Conservation (phyloP, 1,140 invertebrate genomes). For the Hyphantria cunea region DNA sequence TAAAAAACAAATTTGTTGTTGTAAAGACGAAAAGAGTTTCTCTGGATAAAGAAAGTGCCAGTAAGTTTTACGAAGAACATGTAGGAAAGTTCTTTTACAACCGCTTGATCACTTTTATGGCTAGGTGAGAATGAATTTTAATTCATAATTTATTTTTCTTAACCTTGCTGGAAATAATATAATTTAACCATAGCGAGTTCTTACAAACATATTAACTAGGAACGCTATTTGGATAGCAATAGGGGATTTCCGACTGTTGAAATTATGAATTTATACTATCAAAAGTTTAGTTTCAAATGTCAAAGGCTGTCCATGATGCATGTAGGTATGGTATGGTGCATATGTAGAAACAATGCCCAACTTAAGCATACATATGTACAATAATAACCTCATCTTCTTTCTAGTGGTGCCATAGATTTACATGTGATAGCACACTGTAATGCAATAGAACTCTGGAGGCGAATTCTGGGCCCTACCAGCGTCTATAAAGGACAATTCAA, state of each 20-base stretch:
- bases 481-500: slow-evolving; percentile 90
- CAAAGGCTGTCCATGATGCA: no score
- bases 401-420: slow-evolving; percentile 90
- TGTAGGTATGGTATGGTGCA: no score
- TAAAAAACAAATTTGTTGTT: slow-evolving; percentile 89
- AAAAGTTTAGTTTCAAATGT: no score
- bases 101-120: slow-evolving; percentile 92
- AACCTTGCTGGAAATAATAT: neutral
- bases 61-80: slow-evolving; percentile 93
- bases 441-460: slow-evolving; percentile 91
- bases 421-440: slow-evolving; percentile 89
- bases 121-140: slow-evolving; percentile 82
- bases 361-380: neutral
- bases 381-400: slow-evolving; percentile 36
- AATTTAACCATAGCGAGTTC: no score
- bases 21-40: slow-evolving; percentile 86
- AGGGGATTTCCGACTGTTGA: no score
- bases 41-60: slow-evolving; percentile 85
- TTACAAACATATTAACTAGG: no score
- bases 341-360: no score
- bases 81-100: slow-evolving; percentile 94
- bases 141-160: neutral
- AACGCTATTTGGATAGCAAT: no score
- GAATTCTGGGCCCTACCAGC: slow-evolving; percentile 94
- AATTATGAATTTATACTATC: no score